These are phyloP conservation scores for Plumapathes pennacea DNA, from an alignment of 92 coral and sea anemone genomes.

Conservation along the genomic window DNA sequence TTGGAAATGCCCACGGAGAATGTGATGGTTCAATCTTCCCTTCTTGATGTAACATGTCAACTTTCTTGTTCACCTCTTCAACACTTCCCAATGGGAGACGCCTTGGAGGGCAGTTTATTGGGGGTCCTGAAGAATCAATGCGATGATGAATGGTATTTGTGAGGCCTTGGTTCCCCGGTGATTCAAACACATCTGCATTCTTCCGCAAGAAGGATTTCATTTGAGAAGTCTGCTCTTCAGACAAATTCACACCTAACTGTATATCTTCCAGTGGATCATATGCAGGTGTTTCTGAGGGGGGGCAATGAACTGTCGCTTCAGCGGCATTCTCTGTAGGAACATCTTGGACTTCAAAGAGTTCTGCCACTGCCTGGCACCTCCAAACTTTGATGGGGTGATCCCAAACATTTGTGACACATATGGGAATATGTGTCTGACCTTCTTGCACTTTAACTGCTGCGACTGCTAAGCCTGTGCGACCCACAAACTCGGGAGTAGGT, in stretches of 20 bases:
- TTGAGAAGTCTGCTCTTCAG: slow-evolving; percentile 3
- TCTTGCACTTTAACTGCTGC: slow-evolving; percentile 42
- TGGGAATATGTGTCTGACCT: slow-evolving; percentile 29
- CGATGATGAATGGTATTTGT: slow-evolving; percentile 26
- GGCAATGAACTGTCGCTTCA: slow-evolving; percentile 4
- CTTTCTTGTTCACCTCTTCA: slow-evolving; percentile 39
- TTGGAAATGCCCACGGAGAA: slow-evolving; percentile 26
- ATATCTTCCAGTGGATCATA: slow-evolving; percentile 9
- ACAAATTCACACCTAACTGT: slow-evolving; percentile 6
- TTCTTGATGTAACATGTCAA: slow-evolving; percentile 10
- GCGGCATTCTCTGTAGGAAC: not conserved
- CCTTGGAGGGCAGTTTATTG: slow-evolving; percentile 36
- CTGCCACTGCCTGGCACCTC: slow-evolving; percentile 46
- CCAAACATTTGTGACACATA: slow-evolving; percentile 46
- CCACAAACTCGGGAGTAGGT: slow-evolving; percentile 21
- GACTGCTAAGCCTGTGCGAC: slow-evolving; percentile 29
- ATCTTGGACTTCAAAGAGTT: not conserved
- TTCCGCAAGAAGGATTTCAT: slow-evolving; percentile 3
- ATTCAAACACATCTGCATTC: slow-evolving; percentile 29
- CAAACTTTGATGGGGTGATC: slow-evolving; percentile 45
- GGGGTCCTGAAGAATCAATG: slow-evolving; percentile 10
- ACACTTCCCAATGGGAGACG: slow-evolving; percentile 39
- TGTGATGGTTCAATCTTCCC: slow-evolving; percentile 38
- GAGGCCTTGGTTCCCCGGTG: slow-evolving; percentile 28
- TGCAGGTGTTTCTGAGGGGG: not conserved